A percentile compares a stretch with the other conserved stretches of the same genome.
phyloP scores from a whole-genome alignment of 2,888 invertebrate genomes.

The Dryobota labecula region DNA sequence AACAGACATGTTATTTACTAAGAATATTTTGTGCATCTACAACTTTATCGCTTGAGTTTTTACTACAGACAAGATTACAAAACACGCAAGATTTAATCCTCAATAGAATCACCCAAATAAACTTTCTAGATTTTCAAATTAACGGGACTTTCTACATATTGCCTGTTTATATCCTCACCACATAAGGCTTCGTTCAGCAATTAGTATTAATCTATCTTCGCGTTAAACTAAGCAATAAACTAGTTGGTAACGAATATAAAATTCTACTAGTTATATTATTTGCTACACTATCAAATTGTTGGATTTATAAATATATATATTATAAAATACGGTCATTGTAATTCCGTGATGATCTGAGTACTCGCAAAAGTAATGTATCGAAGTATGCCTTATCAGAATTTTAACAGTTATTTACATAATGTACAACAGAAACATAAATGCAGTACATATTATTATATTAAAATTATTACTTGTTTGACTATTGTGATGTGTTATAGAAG shows the following conservation, averaged over 20 bases:
- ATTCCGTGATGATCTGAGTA: conserved; percentile 29
- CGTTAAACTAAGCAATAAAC: conserved; percentile 54
- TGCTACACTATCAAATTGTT: conserved; percentile 41
- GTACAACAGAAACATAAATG: conserved; percentile 53
- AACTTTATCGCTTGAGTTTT: conserved; percentile 9
- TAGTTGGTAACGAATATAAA: conserved; percentile 40
- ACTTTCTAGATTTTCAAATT: conserved; percentile 4
- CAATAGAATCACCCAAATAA: not conserved
- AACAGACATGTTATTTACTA: not conserved
- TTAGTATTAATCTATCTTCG: conserved; percentile 5
- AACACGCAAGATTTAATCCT: conserved; percentile 9
- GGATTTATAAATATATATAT: conserved; percentile 21
- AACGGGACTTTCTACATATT: not conserved
- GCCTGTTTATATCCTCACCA: conserved; percentile 15
- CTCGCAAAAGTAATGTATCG: conserved; percentile 41
- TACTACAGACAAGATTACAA: not conserved
- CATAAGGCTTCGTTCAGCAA: not conserved
- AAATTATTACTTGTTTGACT: conserved; percentile 56
- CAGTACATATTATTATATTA: conserved; percentile 58
- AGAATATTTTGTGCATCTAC: conserved; percentile 11
- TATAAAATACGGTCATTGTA: conserved; percentile 14
- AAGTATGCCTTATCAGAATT: conserved; percentile 56
- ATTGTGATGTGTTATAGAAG: conserved; percentile 57
- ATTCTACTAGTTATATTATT: conserved; percentile 25
- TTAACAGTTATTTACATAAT: conserved; percentile 55